Evolutionary conservation across 2,888 invertebrate species (phyloP).

Genomic region (Synanthedon tipuliformis): DNA sequence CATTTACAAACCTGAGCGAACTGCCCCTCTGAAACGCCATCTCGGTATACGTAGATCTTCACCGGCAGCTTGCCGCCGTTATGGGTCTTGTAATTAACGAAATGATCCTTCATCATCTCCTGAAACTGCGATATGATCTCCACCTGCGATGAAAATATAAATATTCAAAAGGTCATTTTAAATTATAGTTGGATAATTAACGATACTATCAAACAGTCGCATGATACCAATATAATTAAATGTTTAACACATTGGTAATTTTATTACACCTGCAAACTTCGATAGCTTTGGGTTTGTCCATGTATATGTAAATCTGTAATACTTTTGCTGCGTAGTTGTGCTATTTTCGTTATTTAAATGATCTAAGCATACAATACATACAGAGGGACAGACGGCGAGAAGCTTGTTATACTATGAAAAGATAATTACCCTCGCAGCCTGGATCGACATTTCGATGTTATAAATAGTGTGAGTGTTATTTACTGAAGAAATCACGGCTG

Average conservation of each 20-base stretch:
- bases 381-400: too few relatives aligned
- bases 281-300: too few relatives aligned
- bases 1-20: constrained; percentile 69
- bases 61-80: constrained; percentile 47
- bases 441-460: constrained; percentile 82
- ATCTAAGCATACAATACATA: too few relatives aligned
- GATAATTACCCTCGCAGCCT: constrained; percentile 69
- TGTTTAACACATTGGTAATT: too few relatives aligned
- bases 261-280: too few relatives aligned
- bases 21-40: constrained; percentile 90
- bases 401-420: neutral
- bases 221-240: too few relatives aligned
- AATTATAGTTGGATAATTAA: too few relatives aligned
- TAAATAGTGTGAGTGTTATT: constrained; percentile 76
- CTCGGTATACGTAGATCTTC: constrained; percentile 82
- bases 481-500: constrained; percentile 81
- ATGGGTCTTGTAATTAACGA: constrained; percentile 42
- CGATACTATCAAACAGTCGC: too few relatives aligned
- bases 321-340: too few relatives aligned
- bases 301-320: too few relatives aligned
- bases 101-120: constrained; percentile 77
- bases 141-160: constrained; percentile 28
- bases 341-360: too few relatives aligned
- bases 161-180: too few relatives aligned
- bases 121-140: constrained; percentile 83